phyloP scores from a whole-genome alignment of 1,140 invertebrate genomes.

The Galleria mellonella region DNA sequence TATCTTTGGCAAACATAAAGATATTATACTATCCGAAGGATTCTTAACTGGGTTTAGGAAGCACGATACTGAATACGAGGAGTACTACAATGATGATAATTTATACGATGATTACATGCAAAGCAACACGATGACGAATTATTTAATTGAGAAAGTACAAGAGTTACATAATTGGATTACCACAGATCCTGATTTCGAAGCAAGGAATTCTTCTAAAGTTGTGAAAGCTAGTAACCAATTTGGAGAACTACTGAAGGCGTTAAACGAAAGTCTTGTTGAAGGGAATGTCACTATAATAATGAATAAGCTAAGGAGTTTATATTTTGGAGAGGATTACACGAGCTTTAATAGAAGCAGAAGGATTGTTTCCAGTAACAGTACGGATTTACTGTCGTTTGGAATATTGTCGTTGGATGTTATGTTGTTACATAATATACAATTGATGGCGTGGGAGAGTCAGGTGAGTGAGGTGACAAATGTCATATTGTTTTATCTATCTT shows the following conservation, averaged over 20 bases:
- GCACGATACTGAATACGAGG: slow-evolving; percentile 36
- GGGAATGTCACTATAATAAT: slow-evolving; percentile 66
- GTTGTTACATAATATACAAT: slow-evolving; percentile 76
- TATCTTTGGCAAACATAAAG: slow-evolving; percentile 16
- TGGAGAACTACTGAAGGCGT: slow-evolving; percentile 40
- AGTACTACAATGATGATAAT: slow-evolving; percentile 59
- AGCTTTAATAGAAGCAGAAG: slow-evolving; percentile 29
- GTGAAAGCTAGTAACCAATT: slow-evolving; percentile 35
- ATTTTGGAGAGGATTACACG: slow-evolving; percentile 56
- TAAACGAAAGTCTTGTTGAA: slow-evolving; percentile 68
- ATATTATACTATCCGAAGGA: slow-evolving; percentile 29
- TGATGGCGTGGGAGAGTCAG: slow-evolving; percentile 74
- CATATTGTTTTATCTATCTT: background rate
- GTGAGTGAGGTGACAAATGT: slow-evolving; percentile 19
- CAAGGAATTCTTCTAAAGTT: slow-evolving; percentile 15
- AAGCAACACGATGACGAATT: slow-evolving; percentile 59
- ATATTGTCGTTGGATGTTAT: slow-evolving; percentile 76
- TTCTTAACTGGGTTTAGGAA: slow-evolving; percentile 28
- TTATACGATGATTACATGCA: slow-evolving; percentile 62
- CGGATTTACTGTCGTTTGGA: slow-evolving; percentile 74
- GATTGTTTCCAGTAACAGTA: slow-evolving; percentile 62
- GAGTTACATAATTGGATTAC: slow-evolving; percentile 72
- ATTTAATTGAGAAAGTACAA: slow-evolving; percentile 67
- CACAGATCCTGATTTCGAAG: slow-evolving; percentile 46
- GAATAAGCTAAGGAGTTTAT: slow-evolving; percentile 68